Percentiles rank a stretch among this genome's conserved stretches.
phyloP scores from a whole-genome alignment of 2,113 vertebrate genomes.

The Fulica atra region DNA sequence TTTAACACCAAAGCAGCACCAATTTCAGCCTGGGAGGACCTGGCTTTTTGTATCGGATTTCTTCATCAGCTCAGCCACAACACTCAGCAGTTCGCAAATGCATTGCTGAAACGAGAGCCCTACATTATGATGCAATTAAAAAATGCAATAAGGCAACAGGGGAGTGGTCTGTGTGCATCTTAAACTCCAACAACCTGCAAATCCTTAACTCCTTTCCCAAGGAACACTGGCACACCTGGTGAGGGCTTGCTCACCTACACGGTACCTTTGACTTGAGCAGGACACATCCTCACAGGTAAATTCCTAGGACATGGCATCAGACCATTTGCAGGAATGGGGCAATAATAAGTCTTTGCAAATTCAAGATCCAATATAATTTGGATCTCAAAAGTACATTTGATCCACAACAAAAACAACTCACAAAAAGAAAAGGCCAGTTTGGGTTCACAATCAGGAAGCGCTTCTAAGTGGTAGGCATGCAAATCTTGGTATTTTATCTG shows the following conservation, averaged over 20 bases:
- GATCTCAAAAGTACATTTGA: neutral
- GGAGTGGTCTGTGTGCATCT: neutral
- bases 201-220: neutral
- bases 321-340: neutral
- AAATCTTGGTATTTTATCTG: neutral
- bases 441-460: neutral
- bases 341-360: neutral
- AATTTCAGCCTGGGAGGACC: neutral
- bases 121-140: neutral
- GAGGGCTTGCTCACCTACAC: neutral
- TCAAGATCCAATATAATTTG: neutral
- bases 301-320: neutral
- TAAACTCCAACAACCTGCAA: neutral
- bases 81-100: neutral
- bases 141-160: neutral
- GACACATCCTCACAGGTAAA: rapidly evolving
- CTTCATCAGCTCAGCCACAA: neutral
- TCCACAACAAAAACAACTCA: neutral
- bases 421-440: neutral
- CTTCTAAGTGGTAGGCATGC: neutral
- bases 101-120: neutral
- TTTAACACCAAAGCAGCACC: neutral
- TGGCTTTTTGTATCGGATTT: neutral
- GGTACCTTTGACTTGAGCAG: neutral
- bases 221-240: neutral